Evolutionary conservation across 2,113 vertebrate species (phyloP), one percentile per base, ranked within the genome.

Genomic region (Salminus brasiliensis): DNA sequence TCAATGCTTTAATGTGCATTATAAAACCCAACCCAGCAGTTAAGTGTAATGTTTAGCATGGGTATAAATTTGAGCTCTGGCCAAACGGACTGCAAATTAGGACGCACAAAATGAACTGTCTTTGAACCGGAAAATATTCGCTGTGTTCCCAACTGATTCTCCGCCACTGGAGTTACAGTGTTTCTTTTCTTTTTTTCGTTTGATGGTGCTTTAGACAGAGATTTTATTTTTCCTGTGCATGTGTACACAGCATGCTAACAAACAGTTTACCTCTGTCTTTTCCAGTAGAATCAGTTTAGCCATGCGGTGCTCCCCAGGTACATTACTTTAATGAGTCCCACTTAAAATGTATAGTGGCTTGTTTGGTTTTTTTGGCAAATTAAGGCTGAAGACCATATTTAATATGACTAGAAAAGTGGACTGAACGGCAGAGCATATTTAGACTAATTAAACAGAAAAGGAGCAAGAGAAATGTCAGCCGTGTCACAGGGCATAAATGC

Each of bases 51-150:
- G 55, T 72, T 83, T 84, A 79, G 36, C 3, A 12, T 36, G 16
- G 78, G 62, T 79, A 74, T 49, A 78, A 30, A 67, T 53, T 68
- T 86, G 81, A 69, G 66, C 71, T 81, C 43, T 43, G 81, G 69
- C 74, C 85, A 86, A 86, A 60, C 25, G 70, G 70, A 62, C 77
- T 85, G 85, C 74, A 83, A 81, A 81, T 83, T 80, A 21, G 74
- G 16, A 73, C 34, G 63, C 30, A 68, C 25, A 8, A 27, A 49
- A 70, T 34, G 0, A 0, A 67, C 60, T 49, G 27, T 71, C 79
- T 53, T 53, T 66, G 66, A 82, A 75, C 80, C 81, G 69, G 73
- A 81, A 67, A 73, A 32, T 67, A 30, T 60, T 29, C 29, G 36
- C 45, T 16, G 71, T 45, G 74, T 74, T 75, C 53, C 23, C 55